Percentiles rank a stretch among this genome's conserved stretches.
Evolutionary conservation across 2,113 vertebrate genomes (phyloP).

Genomic region (Thalassoma bifasciatum): DNA sequence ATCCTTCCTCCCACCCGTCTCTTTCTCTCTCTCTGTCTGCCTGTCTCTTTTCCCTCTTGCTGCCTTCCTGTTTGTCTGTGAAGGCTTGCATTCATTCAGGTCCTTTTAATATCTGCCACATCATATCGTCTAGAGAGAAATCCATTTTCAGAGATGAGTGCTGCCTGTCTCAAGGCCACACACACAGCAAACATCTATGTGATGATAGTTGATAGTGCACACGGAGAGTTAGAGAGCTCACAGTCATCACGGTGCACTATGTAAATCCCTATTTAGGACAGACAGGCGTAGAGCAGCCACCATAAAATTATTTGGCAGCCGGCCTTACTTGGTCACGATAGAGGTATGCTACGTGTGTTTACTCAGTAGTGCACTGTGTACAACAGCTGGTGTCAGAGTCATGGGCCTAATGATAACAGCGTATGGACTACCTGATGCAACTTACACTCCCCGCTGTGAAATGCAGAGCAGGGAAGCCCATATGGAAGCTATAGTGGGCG

Average conservation of each 20-base stretch:
- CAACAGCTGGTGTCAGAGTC: conserved; percentile 74
- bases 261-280: conserved; percentile 74
- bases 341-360: conserved; percentile 73
- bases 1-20: conserved; percentile 58
- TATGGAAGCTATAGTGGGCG: conserved; percentile 27
- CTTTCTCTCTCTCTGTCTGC: conserved; percentile 46
- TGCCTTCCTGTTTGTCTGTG: conserved; percentile 60
- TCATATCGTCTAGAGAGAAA: conserved; percentile 59
- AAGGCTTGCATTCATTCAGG: conserved; percentile 62
- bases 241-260: conserved; percentile 51
- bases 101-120: conserved; percentile 69
- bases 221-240: conserved; percentile 21
- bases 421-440: conserved; percentile 73
- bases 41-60: conserved; percentile 44
- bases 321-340: conserved; percentile 73
- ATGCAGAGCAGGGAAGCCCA: conserved; percentile 25
- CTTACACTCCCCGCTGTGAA: conserved; percentile 38
- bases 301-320: conserved; percentile 73
- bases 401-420: conserved; percentile 67
- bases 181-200: conserved; percentile 55
- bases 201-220: conserved; percentile 49
- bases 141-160: conserved; percentile 65
- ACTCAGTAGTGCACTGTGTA: conserved; percentile 71
- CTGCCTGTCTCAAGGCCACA: conserved; percentile 69
- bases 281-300: conserved; percentile 34